phyloP scores from a whole-genome alignment of 2,888 invertebrate species.

The Nomada fabriciana region DNA sequence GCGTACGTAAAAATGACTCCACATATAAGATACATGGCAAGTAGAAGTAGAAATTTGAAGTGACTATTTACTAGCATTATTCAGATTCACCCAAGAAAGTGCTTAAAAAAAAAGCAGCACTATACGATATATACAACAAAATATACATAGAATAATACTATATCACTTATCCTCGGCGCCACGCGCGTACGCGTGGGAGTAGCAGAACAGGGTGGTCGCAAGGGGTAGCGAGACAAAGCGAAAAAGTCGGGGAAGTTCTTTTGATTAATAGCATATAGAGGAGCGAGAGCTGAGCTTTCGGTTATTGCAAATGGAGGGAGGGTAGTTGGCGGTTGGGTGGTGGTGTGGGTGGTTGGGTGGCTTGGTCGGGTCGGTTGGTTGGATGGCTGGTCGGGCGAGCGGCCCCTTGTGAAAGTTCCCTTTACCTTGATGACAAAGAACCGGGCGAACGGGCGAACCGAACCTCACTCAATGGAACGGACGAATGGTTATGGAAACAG shows the following conservation, averaged over 20 bases:
- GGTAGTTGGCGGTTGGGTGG: slow-evolving; percentile 68
- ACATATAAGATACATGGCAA: neutral
- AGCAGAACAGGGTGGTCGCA: neutral
- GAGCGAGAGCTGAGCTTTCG: slow-evolving; percentile 73
- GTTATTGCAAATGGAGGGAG: slow-evolving; percentile 80
- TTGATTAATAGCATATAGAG: slow-evolving; percentile 81
- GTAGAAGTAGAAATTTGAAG: neutral
- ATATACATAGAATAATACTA: too few species aligned
- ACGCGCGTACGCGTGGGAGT: neutral
- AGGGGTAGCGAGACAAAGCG: slow-evolving; percentile 33
- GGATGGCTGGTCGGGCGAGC: slow-evolving; percentile 66
- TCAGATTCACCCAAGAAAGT: too few species aligned
- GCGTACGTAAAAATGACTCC: neutral
- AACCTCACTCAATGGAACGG: slow-evolving; percentile 84
- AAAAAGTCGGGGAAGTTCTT: slow-evolving; percentile 72
- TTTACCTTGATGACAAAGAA: slow-evolving; percentile 84
- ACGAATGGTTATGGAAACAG: slow-evolving; percentile 85
- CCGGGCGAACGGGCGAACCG: slow-evolving; percentile 78
- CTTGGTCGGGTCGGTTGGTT: slow-evolving; percentile 61
- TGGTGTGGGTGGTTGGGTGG: slow-evolving; percentile 57
- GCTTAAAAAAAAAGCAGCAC: too few species aligned
- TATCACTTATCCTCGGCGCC: too few species aligned
- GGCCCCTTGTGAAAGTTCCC: slow-evolving; percentile 82
- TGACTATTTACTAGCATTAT: neutral
- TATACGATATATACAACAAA: neutral